These are phyloP conservation scores for Pomphorhynchus laevis DNA, from an alignment of 1,140 invertebrate species.

Conservation along the genomic window DNA sequence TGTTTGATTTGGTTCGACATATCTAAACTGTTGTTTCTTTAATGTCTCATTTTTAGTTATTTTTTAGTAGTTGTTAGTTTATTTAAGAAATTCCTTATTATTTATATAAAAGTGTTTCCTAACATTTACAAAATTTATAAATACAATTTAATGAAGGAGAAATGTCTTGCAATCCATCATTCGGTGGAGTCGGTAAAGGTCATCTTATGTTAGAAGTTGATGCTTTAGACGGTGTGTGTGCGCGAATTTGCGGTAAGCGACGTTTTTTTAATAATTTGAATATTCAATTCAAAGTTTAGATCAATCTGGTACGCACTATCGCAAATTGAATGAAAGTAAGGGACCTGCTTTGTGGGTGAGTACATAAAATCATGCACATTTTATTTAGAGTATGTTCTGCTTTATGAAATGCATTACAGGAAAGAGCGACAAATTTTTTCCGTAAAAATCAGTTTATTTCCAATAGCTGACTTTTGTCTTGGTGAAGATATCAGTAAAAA, in stretches of 20 bases:
- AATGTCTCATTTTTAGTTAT: too few species aligned
- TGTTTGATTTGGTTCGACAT: too few species aligned
- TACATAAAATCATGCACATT: neutral
- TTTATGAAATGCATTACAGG: too few species aligned
- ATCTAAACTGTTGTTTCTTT: too few species aligned
- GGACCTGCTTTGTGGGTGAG: slow-evolving; percentile 50
- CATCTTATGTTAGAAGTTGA: slow-evolving; percentile 62
- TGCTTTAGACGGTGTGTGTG: slow-evolving; percentile 52
- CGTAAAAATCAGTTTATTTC: too few species aligned
- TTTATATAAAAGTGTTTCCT: too few species aligned
- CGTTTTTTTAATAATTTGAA: neutral
- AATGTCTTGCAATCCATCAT: slow-evolving; percentile 79
- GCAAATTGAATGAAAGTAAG: slow-evolving; percentile 34
- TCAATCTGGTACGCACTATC: slow-evolving; percentile 24
- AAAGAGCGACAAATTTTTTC: too few species aligned
- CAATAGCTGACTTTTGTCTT: neutral
- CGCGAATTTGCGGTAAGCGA: slow-evolving; percentile 38
- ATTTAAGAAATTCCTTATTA: too few species aligned
- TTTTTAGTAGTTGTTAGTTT: too few species aligned
- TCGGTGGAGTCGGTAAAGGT: slow-evolving; percentile 73
- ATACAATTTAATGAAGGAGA: too few species aligned
- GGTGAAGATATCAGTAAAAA: neutral
- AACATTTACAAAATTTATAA: too few species aligned
- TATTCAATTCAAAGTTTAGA: slow-evolving; percentile 14
- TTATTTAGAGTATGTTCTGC: too few species aligned